phyloP scores from a whole-genome alignment of 2,797 vertebrate species.

The Melanotaenia boesemani region DNA sequence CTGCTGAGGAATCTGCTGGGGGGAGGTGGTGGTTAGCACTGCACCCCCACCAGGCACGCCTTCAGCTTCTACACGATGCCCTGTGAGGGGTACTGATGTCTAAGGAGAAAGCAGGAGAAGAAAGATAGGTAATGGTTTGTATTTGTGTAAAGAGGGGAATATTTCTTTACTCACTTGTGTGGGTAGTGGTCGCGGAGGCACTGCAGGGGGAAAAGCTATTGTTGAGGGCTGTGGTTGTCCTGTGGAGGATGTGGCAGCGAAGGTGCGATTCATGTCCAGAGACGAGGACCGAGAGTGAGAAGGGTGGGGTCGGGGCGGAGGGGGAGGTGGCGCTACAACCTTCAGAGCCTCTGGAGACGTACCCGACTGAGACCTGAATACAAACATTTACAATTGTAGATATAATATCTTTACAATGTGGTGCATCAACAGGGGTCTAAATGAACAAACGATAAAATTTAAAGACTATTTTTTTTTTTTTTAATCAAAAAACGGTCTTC shows the following conservation, averaged over 20 bases:
- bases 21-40: slow-evolving; percentile 88
- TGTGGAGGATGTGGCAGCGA: slow-evolving; percentile 82
- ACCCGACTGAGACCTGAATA: slow-evolving; percentile 93
- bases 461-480: too few relatives aligned
- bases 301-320: slow-evolving; percentile 93
- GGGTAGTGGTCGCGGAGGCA: slow-evolving; percentile 95
- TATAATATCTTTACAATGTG: background rate
- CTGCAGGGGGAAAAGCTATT: slow-evolving; percentile 93
- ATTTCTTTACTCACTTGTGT: slow-evolving; percentile 87
- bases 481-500: too few relatives aligned
- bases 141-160: too few relatives aligned
- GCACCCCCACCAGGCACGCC: slow-evolving; percentile 72
- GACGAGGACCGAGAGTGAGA: slow-evolving; percentile 97
- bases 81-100: slow-evolving; percentile 87
- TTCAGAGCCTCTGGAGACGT: slow-evolving; percentile 91
- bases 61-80: slow-evolving; percentile 90
- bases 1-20: slow-evolving; percentile 97
- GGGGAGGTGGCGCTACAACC: slow-evolving; percentile 92
- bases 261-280: slow-evolving; percentile 97
- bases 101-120: slow-evolving; percentile 42
- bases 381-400: background rate
- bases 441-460: background rate
- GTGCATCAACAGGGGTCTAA: background rate
- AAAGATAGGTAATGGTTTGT: background rate
- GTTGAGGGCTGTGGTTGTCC: slow-evolving; percentile 89